Conservation (phyloP, 2,113 vertebrate genomes). For the Myrmophylax atrothorax region DNA sequence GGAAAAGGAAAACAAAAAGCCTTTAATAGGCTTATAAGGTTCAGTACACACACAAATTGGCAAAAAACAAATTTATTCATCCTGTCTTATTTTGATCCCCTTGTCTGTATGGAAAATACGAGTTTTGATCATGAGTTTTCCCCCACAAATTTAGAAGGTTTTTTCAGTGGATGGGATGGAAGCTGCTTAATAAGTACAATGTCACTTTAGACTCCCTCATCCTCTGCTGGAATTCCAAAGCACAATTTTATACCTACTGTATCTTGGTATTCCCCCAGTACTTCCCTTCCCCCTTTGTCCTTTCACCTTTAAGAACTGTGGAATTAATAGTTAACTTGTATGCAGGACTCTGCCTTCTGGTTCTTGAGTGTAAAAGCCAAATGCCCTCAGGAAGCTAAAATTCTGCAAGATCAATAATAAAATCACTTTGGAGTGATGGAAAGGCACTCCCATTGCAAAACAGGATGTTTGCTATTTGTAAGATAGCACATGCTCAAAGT, state of each 20-base stretch:
- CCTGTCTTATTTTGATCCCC: neutral
- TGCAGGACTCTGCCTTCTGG: neutral
- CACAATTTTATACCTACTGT: neutral
- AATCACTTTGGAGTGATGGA: neutral
- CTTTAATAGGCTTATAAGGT: neutral
- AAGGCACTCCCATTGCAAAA: neutral
- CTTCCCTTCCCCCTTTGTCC: neutral
- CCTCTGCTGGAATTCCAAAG: neutral
- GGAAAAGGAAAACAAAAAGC: neutral
- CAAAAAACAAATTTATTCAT: neutral
- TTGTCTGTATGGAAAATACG: neutral
- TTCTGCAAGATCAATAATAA: neutral
- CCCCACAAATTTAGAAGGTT: fast-evolving
- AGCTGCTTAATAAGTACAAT: neutral
- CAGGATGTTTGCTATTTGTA: neutral
- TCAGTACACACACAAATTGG: neutral
- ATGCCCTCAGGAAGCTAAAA: neutral
- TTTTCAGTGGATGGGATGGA: neutral
- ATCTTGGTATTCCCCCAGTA: neutral
- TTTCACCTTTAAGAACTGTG: neutral
- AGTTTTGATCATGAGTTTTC: neutral
- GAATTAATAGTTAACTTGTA: neutral
- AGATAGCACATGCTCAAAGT: neutral
- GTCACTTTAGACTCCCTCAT: neutral
- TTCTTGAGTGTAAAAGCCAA: neutral